Conservation (phyloP, 2,888 invertebrate species). For the Andricus curvator region DNA sequence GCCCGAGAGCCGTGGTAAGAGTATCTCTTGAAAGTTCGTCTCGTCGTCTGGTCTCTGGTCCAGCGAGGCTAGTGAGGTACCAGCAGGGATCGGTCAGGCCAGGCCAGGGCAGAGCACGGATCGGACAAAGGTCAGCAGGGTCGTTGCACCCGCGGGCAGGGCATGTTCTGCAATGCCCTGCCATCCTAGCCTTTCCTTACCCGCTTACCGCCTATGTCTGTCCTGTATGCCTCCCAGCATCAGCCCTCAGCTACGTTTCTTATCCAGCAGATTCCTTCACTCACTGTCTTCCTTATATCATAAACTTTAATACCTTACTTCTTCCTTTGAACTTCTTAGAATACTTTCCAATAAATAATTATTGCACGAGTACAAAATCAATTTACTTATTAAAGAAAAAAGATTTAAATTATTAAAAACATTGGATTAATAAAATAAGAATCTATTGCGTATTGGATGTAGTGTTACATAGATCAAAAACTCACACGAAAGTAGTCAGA, state of each 20-base stretch:
- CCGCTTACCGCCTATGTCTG: constrained; percentile 1
- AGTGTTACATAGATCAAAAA: no score
- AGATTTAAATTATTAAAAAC: no score
- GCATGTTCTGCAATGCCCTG: constrained; percentile 69
- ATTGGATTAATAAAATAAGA: no score
- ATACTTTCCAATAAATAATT: not conserved
- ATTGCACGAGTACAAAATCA: not conserved
- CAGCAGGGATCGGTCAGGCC: constrained; percentile 65
- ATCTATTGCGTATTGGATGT: no score
- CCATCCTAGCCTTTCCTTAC: constrained; percentile 51
- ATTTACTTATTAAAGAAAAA: not conserved
- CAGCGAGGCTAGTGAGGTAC: constrained; percentile 57
- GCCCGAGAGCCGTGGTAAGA: constrained; percentile 5
- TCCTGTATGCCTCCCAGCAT: constrained; percentile 29
- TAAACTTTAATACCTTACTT: constrained; percentile 9
- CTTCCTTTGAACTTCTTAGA: constrained; percentile 4
- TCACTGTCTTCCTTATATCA: constrained; percentile 36
- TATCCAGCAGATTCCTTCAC: constrained; percentile 27
- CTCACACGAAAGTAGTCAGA: not conserved
- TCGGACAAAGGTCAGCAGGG: constrained; percentile 76
- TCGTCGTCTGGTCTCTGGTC: constrained; percentile 50
- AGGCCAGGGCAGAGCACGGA: constrained; percentile 68
- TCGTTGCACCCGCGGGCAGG: constrained; percentile 77
- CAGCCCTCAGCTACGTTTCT: constrained; percentile 39
- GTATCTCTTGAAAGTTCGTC: constrained; percentile 27